These are phyloP conservation scores for Aplysina aerophoba DNA, from an alignment of 37 sponge, comb jelly and placozoan genomes.

Conservation along the genomic window DNA sequence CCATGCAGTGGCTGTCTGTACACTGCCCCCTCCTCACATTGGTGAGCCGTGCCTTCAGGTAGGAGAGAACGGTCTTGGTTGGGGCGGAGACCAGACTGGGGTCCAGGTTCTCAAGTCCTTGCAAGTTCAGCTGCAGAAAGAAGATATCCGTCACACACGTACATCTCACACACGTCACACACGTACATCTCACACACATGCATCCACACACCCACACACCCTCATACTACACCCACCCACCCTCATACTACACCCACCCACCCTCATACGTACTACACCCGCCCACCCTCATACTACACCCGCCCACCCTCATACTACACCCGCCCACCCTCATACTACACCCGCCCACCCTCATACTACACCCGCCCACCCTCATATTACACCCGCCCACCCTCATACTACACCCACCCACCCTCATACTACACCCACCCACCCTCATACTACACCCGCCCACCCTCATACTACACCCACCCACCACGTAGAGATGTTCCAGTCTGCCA, in stretches of 20 bases:
- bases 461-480: slow-evolving; percentile 37
- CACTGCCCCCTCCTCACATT: no score
- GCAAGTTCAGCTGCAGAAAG: slow-evolving; percentile 44
- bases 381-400: no score
- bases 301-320: no score
- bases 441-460: background rate
- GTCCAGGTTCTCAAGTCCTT: slow-evolving; percentile 61
- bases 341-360: background rate
- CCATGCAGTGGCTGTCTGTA: no score
- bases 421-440: background rate
- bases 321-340: background rate
- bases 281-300: no score
- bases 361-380: slow-evolving; percentile 30
- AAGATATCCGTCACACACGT: background rate
- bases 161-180: background rate
- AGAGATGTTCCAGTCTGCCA: slow-evolving; percentile 73
- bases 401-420: no score
- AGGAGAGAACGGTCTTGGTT: slow-evolving; percentile 52
- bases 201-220: slow-evolving; percentile 3
- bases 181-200: background rate
- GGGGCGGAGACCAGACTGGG: slow-evolving; percentile 41
- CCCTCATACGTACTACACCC: background rate
- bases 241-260: slow-evolving; percentile 15
- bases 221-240: background rate
- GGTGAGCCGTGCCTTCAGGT: slow-evolving; percentile 52